Base-by-base conservation (phyloP, 1,140 invertebrate species). In the Panagrolaimus sp. region DNA sequence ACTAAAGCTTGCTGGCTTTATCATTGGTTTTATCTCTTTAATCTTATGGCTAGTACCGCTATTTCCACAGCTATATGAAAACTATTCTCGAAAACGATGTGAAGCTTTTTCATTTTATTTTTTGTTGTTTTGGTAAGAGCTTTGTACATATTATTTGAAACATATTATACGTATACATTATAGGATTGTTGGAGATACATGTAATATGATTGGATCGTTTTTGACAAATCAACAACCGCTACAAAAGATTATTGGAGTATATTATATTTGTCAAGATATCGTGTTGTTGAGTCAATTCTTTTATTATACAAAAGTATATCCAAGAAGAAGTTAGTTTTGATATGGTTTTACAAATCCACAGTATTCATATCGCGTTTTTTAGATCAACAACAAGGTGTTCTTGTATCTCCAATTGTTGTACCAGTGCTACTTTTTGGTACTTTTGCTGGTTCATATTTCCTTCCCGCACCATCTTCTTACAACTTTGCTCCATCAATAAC, bases 261-360 rank as follows among this genome's bases (percentile, higher is more conserved):
- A 82, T 66, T 82, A 83, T 66, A 82, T 82, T 45, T 16, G 80
- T n/a, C 80, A 82, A 69, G 80, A 82, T 68, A 71, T 83, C 27
- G 71, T 76, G 38, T 53, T 82, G 0, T 65, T 83, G 44, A 63
- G 67, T 1, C 80, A 82, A 64, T 82, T 69, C 61, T 63, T 73
- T 20, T 82, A 82, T 62, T 82, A 82, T 65, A 67, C 77, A 9
- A 74, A 74, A 9, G 68, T 81, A n/a, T 81, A 83, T 67, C 53
- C 53, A 16, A 67, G 25, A 27, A 20, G 69, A 70, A 25, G 75
- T 79, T 45, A 64, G 71, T 76, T 53, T 72, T 73, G 61, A 11
- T 73, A 3, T 73, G 1, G 1, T 0, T 9, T 23, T 9, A 57
- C 7, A 31, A 16, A 14, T n/a, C n/a, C n/a, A n/a, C n/a, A n/a